Conservation (phyloP, 2,797 vertebrate genomes). For the Characodon lateralis region DNA sequence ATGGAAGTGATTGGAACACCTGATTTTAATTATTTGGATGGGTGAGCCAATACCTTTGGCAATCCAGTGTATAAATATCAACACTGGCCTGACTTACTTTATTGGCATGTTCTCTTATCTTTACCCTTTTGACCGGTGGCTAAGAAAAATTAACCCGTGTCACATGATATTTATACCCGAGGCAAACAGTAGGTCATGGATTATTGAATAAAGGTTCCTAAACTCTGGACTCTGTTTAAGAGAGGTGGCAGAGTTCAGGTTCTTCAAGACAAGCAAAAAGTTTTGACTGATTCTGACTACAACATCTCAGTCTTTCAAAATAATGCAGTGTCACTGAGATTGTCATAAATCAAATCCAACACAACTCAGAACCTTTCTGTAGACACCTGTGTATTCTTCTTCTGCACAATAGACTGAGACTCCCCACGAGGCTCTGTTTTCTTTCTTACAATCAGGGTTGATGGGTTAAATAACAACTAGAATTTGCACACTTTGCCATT, state of each 20-base stretch:
- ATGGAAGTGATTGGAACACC: too few relatives aligned
- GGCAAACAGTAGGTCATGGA: background rate
- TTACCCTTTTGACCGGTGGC: background rate
- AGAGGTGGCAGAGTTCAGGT: background rate
- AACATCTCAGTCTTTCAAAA: background rate
- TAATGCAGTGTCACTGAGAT: background rate
- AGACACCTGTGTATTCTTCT: background rate
- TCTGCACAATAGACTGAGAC: slow-evolving; percentile 12
- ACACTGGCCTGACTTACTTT: background rate
- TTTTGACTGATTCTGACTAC: background rate
- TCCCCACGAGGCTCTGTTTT: slow-evolving; percentile 47
- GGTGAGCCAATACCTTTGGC: too few relatives aligned
- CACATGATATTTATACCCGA: background rate
- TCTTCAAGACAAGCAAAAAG: background rate
- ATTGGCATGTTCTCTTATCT: background rate
- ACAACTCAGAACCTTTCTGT: background rate
- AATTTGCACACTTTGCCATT: slow-evolving; percentile 2
- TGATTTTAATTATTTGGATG: too few relatives aligned
- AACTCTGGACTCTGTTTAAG: background rate
- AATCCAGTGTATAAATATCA: background rate
- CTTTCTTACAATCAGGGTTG: slow-evolving; percentile 25
- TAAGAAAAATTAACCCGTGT: background rate
- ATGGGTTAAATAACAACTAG: slow-evolving; percentile 38
- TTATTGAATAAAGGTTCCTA: background rate
- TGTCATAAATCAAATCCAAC: background rate